These are phyloP conservation scores for Morinoia aosen DNA, from an alignment of 2,888 invertebrate genomes.

Conservation along the genomic window DNA sequence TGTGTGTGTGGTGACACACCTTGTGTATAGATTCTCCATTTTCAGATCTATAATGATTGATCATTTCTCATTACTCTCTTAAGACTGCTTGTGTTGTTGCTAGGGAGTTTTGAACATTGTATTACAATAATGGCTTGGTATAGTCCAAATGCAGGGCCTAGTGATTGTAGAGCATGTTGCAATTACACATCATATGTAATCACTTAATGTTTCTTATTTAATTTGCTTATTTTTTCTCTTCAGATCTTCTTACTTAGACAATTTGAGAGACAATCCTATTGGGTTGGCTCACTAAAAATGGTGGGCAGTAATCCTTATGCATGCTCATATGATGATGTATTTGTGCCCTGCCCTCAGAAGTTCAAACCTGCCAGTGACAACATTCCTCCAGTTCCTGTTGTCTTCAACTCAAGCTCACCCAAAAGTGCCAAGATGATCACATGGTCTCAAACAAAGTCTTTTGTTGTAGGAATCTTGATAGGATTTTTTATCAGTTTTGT, in stretches of 20 bases:
- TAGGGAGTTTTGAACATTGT: too few species aligned
- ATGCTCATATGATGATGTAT: not conserved
- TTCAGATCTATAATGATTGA: too few species aligned
- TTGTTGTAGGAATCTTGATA: constrained; percentile 58
- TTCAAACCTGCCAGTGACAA: not conserved
- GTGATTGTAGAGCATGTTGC: too few species aligned
- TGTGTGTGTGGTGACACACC: too few species aligned
- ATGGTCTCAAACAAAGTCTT: constrained; percentile 8
- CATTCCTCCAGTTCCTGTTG: not conserved
- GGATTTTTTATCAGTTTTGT: constrained; percentile 61
- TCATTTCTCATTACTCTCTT: too few species aligned
- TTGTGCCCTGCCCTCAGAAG: not conserved
- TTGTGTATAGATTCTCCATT: too few species aligned
- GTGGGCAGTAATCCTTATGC: not conserved
- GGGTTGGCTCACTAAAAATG: not conserved
- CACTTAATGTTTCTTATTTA: too few species aligned
- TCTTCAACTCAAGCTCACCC: not conserved
- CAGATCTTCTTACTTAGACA: not conserved
- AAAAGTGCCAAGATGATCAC: not conserved
- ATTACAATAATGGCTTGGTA: too few species aligned
- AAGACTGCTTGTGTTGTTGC: too few species aligned
- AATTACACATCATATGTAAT: too few species aligned
- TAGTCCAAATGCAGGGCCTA: too few species aligned
- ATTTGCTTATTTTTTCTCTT: not conserved
- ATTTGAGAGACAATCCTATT: not conserved